Base-by-base conservation (phyloP, 2,113 vertebrate species). In the Pristiophorus japonicus region DNA sequence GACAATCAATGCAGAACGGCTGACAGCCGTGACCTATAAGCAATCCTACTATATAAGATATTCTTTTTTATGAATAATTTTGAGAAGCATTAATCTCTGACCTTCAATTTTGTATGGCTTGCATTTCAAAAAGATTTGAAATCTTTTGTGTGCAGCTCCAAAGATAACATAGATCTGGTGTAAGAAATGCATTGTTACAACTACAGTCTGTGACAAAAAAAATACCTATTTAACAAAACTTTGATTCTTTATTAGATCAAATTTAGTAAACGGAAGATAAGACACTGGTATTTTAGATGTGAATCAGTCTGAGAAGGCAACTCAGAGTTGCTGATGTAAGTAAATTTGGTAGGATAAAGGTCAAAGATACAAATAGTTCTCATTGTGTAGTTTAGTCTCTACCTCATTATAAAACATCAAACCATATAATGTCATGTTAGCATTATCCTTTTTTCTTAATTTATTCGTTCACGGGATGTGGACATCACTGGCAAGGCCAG, bases 1-100 rank as follows among this genome's bases (percentile, higher is more conserved):
- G 96, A 97, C 96, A 97, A 97, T 97, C 95, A 97, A 97, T 96
- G 96, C 95, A 97, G 97, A 96, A 97, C 97, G 96, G 96, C 97
- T 97, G 97, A 97, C 97, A 97, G 95, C 96, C 96, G 96, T 97
- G 97, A 97, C 97, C 97, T 97, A 96, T 96, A 97, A 97, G 97
- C 96, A 96, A 95, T 95, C 95, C 96, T 96, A 96, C 97, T 96
- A 95, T 95, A 94, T 78, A 75, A 45, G n/a, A 30, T 73, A 20
- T 94, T 92, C 70, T 95, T 96, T 96, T 96, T 66, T 47, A 96
- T 96, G 97, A 97, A 97, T 96, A 96, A 97, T 96, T 97, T 96
- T 96, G 96, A 96, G 63, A 96, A 94, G 93, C 95, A 96, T 95
- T 96, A 95, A 95, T 96, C 95, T 96, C 95, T 96, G 96, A 96